phyloP scores from a whole-genome alignment of 2,888 invertebrate species.

The Meiosimyza platycephala region DNA sequence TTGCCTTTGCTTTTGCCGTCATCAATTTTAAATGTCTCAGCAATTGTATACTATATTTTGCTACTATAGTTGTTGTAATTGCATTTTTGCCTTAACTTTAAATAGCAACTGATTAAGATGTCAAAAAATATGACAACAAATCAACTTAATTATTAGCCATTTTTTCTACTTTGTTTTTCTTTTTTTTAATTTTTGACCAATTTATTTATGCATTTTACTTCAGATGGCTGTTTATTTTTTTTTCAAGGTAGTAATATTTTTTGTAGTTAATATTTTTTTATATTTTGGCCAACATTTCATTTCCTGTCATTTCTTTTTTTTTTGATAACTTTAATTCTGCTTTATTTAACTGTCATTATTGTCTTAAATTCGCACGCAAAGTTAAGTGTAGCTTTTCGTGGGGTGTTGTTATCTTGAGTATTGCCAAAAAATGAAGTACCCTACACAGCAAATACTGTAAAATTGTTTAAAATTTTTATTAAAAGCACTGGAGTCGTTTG shows the following conservation, averaged over 20 bases:
- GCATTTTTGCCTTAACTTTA: slow-evolving; percentile 35
- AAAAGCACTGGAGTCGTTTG: no score
- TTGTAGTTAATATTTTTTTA: no score
- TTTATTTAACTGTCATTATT: not conserved
- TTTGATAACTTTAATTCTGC: no score
- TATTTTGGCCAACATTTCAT: no score
- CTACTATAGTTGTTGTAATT: slow-evolving; percentile 9
- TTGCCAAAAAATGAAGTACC: no score
- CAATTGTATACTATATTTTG: not conserved
- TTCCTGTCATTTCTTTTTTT: no score
- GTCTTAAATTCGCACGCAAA: slow-evolving; percentile 5
- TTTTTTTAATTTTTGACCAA: not conserved
- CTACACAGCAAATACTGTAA: no score
- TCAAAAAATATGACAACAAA: slow-evolving; percentile 10
- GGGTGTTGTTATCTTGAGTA: no score
- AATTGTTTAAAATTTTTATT: no score
- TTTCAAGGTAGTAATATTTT: not conserved
- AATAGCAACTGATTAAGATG: slow-evolving; percentile 21
- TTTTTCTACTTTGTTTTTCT: not conserved
- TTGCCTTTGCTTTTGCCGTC: slow-evolving; percentile 46
- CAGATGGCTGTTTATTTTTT: not conserved
- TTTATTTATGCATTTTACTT: not conserved
- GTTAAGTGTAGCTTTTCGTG: not conserved
- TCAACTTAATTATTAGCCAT: slow-evolving; percentile 11
- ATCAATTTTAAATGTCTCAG: slow-evolving; percentile 27